Evolutionary conservation across 2,797 vertebrate genomes (phyloP).

Genomic region (Borostomias antarcticus): DNA sequence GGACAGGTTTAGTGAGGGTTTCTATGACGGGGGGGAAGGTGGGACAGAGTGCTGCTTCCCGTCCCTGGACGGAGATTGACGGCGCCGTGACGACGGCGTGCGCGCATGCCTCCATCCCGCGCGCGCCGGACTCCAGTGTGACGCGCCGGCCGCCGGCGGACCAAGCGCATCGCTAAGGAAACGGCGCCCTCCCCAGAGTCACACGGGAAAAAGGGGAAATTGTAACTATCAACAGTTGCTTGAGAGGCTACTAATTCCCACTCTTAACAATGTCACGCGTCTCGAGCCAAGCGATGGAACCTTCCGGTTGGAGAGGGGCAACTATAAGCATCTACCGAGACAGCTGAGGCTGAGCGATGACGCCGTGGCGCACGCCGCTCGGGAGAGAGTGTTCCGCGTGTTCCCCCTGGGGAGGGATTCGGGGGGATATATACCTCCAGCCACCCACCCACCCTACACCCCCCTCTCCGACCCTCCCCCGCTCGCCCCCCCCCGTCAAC

Average conservation of each 20-base stretch:
- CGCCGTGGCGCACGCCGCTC: too few relatives aligned
- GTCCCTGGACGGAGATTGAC: constrained; percentile 7
- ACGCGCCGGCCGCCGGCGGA: not conserved
- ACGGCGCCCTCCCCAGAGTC: not conserved
- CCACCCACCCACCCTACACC: not conserved
- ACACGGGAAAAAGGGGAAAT: not conserved
- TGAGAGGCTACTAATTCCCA: not conserved
- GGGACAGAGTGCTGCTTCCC: constrained; percentile 16
- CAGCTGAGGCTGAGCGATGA: not conserved
- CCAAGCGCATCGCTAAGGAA: not conserved
- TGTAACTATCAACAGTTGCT: not conserved
- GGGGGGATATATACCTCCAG: not conserved
- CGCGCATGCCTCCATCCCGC: constrained; percentile 24
- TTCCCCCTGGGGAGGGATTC: constrained; percentile 10
- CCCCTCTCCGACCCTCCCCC: not conserved
- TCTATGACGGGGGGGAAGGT: constrained; percentile 13
- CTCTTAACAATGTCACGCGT: too few relatives aligned
- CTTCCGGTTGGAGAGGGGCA: too few relatives aligned
- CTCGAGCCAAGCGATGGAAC: not conserved
- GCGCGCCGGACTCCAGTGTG: constrained; percentile 1
- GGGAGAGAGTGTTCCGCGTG: constrained; percentile 4
- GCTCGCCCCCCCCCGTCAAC: not conserved
- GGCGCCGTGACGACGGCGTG: too few relatives aligned
- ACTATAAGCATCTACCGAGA: too few relatives aligned
- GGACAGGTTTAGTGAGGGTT: constrained; percentile 42